Evolutionary conservation across 2,797 vertebrate species (phyloP), one percentile per base, ranked within the genome.

Genomic region (Lepilemur ruficaudatus): DNA sequence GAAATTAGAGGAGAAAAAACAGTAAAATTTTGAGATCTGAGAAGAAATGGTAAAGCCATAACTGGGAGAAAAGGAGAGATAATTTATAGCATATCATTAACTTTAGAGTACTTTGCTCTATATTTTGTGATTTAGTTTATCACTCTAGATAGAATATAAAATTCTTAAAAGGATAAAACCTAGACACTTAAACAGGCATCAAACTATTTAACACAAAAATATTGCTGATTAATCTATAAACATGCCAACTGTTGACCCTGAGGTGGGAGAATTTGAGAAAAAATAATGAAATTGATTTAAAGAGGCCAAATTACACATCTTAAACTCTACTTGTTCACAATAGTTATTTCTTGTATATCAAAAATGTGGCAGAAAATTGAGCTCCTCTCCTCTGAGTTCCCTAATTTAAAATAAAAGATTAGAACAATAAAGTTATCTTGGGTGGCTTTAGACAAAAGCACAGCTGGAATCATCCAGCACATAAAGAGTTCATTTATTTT

Each of bases 341-440:
- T 57, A 92, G 38, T 59, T 93, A 63, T 78, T 89, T 94, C 65
- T 72, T 88, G n/a, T 4, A 52, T 78, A 83, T 79, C 41, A 88
- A 73, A 75, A 83, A 61, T 59, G 55, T 89, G 14, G 20, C 32
- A 96, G 75, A 95, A 96, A 92, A 89, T 38, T 81, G 73, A 95
- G n/a, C 55, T 88, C 23, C 10, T 90, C 20, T 59, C 11, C 43
- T 82, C 67, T 52, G 38, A 61, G 46, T 93, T 88, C 32, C 43
- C 55, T 72, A 85, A 86, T 69, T 94, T 96, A 79, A 88, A 96
- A 61, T 46, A 86, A 67, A 96, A 95, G 70, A 20, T 63, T 52
- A 93, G 63, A 50, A 82, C 38, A 17, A 82, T 73, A 61, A 90
- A 87, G 11, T 79, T 82, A 35, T 23, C 7, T 65, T 32, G 17